phyloP scores from a whole-genome alignment of 2,113 vertebrate species.

The Mormyrus iriodes region DNA sequence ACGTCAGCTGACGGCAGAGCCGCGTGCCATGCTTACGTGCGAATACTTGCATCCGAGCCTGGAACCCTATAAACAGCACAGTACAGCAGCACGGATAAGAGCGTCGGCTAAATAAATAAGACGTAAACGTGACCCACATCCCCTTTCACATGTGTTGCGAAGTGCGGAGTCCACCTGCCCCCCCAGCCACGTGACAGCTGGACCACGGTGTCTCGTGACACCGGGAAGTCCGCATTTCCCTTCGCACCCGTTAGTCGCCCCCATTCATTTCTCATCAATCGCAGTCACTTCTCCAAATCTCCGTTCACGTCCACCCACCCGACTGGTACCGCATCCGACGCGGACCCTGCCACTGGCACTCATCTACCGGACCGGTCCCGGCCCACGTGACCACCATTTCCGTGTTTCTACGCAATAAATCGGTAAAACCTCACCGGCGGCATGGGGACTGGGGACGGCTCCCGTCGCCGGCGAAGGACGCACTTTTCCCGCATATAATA shows the following conservation, averaged over 20 bases:
- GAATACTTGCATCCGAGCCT: background rate
- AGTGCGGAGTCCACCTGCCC: background rate
- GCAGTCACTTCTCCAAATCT: too few relatives aligned
- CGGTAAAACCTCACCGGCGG: background rate
- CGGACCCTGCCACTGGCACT: background rate
- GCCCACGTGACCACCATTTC: background rate
- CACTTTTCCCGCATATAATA: background rate
- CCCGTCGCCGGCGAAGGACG: background rate
- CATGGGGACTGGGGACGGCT: background rate
- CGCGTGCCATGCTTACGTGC: background rate
- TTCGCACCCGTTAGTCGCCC: background rate
- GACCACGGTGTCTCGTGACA: background rate
- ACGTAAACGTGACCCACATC: background rate
- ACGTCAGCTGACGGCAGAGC: background rate
- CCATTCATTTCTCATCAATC: background rate
- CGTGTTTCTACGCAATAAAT: background rate
- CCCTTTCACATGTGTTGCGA: background rate
- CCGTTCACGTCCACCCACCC: background rate
- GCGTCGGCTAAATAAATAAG: background rate
- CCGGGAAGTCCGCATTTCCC: background rate
- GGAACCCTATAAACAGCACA: background rate
- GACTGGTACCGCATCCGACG: background rate
- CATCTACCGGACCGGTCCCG: background rate
- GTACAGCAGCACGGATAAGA: background rate
- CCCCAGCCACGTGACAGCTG: background rate